A percentile compares a stretch with the other conserved stretches of the same genome.
Evolutionary conservation across 2,113 vertebrate species (phyloP).

Genomic region (Lasiurus cinereus): DNA sequence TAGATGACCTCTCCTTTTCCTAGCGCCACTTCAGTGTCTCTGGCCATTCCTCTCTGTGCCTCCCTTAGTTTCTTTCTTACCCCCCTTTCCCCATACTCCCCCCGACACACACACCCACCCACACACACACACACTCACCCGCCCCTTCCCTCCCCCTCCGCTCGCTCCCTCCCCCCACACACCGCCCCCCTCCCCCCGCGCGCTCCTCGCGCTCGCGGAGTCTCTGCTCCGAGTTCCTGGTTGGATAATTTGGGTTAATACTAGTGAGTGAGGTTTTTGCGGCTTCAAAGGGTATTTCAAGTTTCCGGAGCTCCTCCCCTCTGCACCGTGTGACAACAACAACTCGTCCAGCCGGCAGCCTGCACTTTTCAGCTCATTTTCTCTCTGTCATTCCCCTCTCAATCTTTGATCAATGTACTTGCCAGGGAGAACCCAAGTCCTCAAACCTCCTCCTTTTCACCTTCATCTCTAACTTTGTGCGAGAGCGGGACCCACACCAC

Average conservation of each 20-base stretch:
- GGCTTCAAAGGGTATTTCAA: constrained; percentile 93
- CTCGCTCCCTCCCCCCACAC: too few relatives aligned
- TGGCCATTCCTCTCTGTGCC: constrained; percentile 65
- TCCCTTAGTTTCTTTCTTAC: constrained; percentile 23
- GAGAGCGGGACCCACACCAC: constrained; percentile 88
- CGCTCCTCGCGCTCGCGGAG: constrained; percentile 67
- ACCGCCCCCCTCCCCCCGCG: constrained; percentile 19
- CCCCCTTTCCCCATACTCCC: too few relatives aligned
- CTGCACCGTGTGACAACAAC: constrained; percentile 99
- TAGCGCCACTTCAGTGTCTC: constrained; percentile 37
- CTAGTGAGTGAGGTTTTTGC: constrained; percentile 89
- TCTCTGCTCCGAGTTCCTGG: constrained; percentile 86
- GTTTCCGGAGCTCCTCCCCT: constrained; percentile 96
- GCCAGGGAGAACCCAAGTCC: constrained; percentile 89
- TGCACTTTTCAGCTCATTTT: constrained; percentile 97
- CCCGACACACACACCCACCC: not conserved
- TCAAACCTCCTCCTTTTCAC: constrained; percentile 90
- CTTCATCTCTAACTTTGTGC: constrained; percentile 90
- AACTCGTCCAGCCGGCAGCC: constrained; percentile 95
- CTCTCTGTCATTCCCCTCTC: constrained; percentile 96
- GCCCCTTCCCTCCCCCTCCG: not conserved
- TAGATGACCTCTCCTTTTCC: not conserved
- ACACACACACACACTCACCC: not conserved
- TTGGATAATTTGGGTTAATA: constrained; percentile 90
- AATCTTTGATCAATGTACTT: constrained; percentile 97